Conservation (phyloP, 2,888 invertebrate genomes). For the Diplazon laetatorius region DNA sequence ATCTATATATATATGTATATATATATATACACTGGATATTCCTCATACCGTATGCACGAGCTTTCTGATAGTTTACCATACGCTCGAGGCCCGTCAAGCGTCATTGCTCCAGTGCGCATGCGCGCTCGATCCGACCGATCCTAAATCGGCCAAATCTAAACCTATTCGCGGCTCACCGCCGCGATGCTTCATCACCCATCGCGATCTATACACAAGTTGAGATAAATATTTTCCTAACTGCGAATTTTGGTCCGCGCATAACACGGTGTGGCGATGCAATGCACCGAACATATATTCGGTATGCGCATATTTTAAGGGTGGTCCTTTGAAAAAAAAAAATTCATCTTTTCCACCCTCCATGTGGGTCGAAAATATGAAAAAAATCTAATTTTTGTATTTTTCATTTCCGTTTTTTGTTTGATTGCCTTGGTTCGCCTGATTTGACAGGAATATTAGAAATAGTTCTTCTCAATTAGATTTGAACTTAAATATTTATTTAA, state of each 20-base stretch:
- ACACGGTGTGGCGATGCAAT: constrained; percentile 20
- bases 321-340: too few relatives aligned
- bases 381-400: too few relatives aligned
- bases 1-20: too few relatives aligned
- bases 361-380: too few relatives aligned
- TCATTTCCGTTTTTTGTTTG: too few relatives aligned
- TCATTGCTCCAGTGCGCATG: constrained; percentile 11
- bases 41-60: constrained; percentile 37
- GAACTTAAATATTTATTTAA: too few relatives aligned
- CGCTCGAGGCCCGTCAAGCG: constrained; percentile 42
- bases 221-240: constrained; percentile 71
- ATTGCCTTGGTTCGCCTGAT: too few relatives aligned
- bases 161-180: constrained; percentile 54
- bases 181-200: constrained; percentile 25
- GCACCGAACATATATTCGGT: constrained; percentile 50
- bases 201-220: constrained; percentile 56
- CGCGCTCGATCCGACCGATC: constrained; percentile 21
- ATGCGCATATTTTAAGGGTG: too few relatives aligned
- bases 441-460: too few relatives aligned
- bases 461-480: too few relatives aligned
- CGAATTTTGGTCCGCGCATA: constrained; percentile 44
- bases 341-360: too few relatives aligned
- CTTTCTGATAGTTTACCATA: constrained; percentile 21
- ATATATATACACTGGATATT: too few relatives aligned
- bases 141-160: constrained; percentile 45